Evolutionary conservation across 2,888 invertebrate genomes (phyloP), one percentile per base, ranked within the genome.

Genomic region (Nudaria mundana): DNA sequence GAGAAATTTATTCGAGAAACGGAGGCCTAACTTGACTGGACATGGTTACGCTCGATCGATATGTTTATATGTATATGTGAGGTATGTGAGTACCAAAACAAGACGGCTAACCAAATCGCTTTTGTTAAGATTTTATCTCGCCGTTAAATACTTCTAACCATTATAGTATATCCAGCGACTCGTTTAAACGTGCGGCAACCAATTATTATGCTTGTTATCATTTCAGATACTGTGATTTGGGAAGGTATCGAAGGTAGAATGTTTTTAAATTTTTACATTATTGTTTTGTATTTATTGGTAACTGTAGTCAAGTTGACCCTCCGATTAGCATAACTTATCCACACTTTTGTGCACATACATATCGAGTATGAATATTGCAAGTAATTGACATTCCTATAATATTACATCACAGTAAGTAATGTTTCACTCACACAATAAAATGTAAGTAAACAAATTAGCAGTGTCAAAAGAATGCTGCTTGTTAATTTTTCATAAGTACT

Each of bases 81-180:
- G 74, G 69, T 72, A 71, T 76, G 80, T 76, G 76, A 81, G 81
- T 81, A 84, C 81, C 81, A 76, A 85, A 85, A 85, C 82, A 81
- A 83, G 85, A 83, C 81, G 81, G 81, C 81, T 81, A 76, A 84
- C 85, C 84, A 83, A 87, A 86, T 85, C 82, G 82, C 83, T 76
- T 87, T 87, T 87, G 85, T 86, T 82, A 77, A 87, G 87, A 87
- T 87, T 86, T 84, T 86, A 87, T 87, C 87, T 85, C 71, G 66
- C 80, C 77, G 82, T 86, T 87, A 87, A 87, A 86, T 86, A 85
- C 83, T 86, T 85, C 76, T 80, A 81, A 81, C 83, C 82, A 84
- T 83, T 82, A 84, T 71, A 79, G 76, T 82, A 76, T 77, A 81
- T 81, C 76, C 76, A 69, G 65, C 78, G 74, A 76, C 80, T 79